Evolutionary conservation across 2,113 vertebrate species (phyloP).

Genomic region (Lepidothrix coronata): DNA sequence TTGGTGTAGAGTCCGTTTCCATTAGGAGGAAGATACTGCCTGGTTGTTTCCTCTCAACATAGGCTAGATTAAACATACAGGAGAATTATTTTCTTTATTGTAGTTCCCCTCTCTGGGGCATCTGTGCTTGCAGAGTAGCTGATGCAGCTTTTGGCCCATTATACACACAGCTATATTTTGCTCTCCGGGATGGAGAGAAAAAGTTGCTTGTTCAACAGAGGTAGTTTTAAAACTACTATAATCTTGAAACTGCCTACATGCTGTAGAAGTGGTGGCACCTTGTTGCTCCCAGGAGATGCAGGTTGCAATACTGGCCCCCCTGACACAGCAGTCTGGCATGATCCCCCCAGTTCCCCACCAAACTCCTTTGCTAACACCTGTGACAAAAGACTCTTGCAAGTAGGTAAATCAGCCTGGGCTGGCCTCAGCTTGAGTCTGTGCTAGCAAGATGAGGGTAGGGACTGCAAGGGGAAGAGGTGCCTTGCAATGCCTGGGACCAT

Average conservation of each 20-base stretch:
- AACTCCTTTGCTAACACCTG: neutral
- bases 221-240: neutral
- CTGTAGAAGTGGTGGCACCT: neutral
- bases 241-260: neutral
- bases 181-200: neutral
- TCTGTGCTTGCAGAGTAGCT: neutral
- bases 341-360: fast-evolving
- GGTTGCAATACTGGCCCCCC: neutral
- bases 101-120: neutral
- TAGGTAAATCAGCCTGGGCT: neutral
- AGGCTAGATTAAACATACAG: neutral
- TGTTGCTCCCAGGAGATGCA: neutral
- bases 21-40: slow-evolving; percentile 33
- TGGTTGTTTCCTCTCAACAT: neutral
- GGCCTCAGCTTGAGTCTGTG: fast-evolving
- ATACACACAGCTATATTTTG: neutral
- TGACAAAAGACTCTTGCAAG: neutral
- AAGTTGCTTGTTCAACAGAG: neutral
- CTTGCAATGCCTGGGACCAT: fast-evolving
- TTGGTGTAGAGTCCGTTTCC: slow-evolving; percentile 48
- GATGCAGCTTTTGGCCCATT: neutral
- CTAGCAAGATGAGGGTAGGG: neutral
- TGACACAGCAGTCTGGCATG: neutral
- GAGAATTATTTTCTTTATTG: neutral
- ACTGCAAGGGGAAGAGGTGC: neutral